A percentile compares a stretch with the other conserved stretches of the same genome.
phyloP scores from a whole-genome alignment of 2,797 vertebrate genomes.

The Gallirallus australis region DNA sequence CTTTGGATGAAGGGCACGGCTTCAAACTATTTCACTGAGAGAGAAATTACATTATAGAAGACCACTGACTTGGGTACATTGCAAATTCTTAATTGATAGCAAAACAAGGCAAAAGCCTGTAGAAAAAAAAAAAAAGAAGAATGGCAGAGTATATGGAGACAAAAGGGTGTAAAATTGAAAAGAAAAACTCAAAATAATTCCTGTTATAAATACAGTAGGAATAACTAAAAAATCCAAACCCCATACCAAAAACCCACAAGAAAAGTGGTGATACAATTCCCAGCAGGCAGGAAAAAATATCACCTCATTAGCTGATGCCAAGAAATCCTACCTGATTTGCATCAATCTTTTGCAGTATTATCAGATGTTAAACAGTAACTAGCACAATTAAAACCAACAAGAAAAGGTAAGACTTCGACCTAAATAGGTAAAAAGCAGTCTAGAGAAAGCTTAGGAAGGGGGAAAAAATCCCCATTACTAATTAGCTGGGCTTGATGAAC shows the following conservation, averaged over 20 bases:
- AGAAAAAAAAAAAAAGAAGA: background rate
- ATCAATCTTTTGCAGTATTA: background rate
- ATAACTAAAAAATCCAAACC: background rate
- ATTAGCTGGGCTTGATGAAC: background rate
- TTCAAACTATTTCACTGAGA: background rate
- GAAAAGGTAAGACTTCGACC: background rate
- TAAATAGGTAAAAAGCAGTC: background rate
- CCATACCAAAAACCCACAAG: background rate
- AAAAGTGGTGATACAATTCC: background rate
- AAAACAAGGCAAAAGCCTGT: background rate
- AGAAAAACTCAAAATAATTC: background rate
- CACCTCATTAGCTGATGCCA: background rate
- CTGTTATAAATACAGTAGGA: background rate
- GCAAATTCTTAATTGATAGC: background rate
- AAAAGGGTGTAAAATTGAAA: background rate
- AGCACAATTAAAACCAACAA: background rate
- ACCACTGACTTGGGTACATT: background rate
- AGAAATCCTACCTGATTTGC: background rate
- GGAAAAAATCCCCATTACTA: background rate
- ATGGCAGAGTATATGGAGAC: background rate
- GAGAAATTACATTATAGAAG: background rate
- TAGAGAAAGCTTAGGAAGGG: background rate
- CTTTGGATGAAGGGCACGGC: background rate
- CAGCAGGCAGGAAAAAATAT: background rate
- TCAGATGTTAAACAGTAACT: background rate